Base-by-base conservation (phyloP, 2,888 invertebrate species). In the Gymnocheta viridis region DNA sequence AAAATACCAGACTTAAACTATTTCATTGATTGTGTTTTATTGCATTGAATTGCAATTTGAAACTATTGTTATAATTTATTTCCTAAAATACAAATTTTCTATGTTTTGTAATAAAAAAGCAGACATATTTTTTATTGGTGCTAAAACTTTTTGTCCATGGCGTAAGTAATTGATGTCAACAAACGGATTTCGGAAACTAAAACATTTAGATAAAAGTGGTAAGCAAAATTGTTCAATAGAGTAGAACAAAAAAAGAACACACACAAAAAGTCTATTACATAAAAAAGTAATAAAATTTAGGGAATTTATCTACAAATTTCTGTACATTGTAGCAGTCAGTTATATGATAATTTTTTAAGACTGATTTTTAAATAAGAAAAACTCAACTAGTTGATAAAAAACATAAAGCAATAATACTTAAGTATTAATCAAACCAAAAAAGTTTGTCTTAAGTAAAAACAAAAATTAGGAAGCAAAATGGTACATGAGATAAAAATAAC, bases 41-140 rank as follows among this genome's bases (percentile, higher is more conserved):
- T 66, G 51, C 35, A 2, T 56, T 66, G 24, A 17, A 12, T 24
- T 62, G 76, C 56, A 76, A 76, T 56, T 66, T 56, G 35, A 76
- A 76, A 76, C 76, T 66, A 56, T 76, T 56, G 66, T 76, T 76
- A 56, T 76, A 41, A 76, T 66, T 66, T 56, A 66, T 66, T 76
- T 56, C 19, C 56, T 66, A 22, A 56, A 76, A 76, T 47, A 44
- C 29, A 56, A n/a, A 29, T 64, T 10, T 51, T 64, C 27, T 44
- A 29, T 64, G 29, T 54, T 74, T 64, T 19, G n/a, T 24, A 60
- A 27, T 9, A 41, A 47, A 73, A 38, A 41, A 4, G 7, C 41
- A 56, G 66, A 35, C 54, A 66, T 0, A 44, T 41, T 51, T 64
- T 54, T 64, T 66, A 29, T 64, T 66, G 56, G 64, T 76, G 76